These are phyloP conservation scores for Falco concolor DNA, from an alignment of 2,797 vertebrate genomes.

Conservation along the genomic window DNA sequence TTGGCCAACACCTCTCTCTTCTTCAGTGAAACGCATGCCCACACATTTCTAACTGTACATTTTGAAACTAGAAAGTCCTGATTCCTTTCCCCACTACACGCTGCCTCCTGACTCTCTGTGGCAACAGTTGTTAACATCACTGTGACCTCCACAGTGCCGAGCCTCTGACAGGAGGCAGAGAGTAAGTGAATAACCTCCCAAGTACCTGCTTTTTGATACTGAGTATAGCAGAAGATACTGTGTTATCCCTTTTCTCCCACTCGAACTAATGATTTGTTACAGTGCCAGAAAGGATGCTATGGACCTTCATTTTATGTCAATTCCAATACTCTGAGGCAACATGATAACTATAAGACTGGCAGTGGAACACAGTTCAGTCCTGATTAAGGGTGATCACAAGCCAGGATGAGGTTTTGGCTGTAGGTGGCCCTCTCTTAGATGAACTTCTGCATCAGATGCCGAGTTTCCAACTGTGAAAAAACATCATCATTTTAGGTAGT, in stretches of 20 bases:
- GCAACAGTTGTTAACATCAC: background rate
- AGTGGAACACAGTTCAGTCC: background rate
- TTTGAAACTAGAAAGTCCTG: background rate
- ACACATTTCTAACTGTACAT: background rate
- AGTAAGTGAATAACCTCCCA: background rate
- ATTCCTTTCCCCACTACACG: background rate
- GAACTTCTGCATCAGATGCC: background rate
- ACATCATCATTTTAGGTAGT: background rate
- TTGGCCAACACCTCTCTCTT: background rate
- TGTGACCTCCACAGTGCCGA: background rate
- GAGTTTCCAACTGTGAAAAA: background rate
- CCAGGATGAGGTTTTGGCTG: background rate
- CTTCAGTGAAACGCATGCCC: background rate
- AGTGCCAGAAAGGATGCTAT: background rate
- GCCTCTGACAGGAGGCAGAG: background rate
- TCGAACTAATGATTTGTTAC: background rate
- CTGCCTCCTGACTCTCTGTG: background rate
- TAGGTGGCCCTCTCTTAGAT: background rate
- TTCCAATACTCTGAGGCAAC: background rate
- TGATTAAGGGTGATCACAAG: background rate
- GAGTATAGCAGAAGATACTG: background rate
- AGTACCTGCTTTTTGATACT: background rate
- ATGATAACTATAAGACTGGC: background rate
- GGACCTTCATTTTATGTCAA: background rate
- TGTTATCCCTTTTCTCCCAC: background rate